These are phyloP conservation scores for Sorex maritimensis DNA, from an alignment of 2,797 vertebrate genomes.

Conservation along the genomic window DNA sequence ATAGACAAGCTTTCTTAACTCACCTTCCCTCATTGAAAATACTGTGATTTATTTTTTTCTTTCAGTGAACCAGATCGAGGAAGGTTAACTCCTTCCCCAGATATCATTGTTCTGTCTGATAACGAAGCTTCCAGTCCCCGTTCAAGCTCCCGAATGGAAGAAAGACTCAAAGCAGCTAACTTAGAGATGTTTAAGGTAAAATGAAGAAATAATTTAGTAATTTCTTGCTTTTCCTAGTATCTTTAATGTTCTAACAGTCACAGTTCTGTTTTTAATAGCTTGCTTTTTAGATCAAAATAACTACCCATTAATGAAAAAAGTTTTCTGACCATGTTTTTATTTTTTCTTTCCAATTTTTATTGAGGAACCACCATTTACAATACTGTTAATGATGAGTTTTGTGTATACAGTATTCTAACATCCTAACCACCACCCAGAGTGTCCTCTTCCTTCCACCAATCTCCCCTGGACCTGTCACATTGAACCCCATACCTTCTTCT, in stretches of 20 bases:
- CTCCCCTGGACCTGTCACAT: too few relatives aligned
- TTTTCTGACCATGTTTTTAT: too few relatives aligned
- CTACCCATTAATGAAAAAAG: neutral
- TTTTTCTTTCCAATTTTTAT: too few relatives aligned
- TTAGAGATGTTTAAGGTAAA: conserved; percentile 97
- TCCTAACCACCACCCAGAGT: too few relatives aligned
- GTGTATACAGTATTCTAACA: too few relatives aligned
- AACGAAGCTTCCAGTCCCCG: conserved; percentile 97
- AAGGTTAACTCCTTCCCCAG: conserved; percentile 95
- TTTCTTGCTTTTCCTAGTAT: conserved; percentile 53
- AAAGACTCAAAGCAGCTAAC: conserved; percentile 95
- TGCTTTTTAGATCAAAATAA: conserved; percentile 67
- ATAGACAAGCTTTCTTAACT: conserved; percentile 60
- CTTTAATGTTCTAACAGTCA: conserved; percentile 25
- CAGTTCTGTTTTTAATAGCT: conserved; percentile 62
- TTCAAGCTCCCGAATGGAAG: conserved; percentile 93
- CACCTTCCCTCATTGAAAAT: conserved; percentile 56
- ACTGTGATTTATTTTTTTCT: conserved; percentile 45
- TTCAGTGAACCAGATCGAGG: conserved; percentile 94
- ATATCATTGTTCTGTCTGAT: conserved; percentile 97
- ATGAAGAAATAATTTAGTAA: conserved; percentile 88
- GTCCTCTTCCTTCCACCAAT: too few relatives aligned
- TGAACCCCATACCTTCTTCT: too few relatives aligned
- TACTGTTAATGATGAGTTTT: too few relatives aligned
- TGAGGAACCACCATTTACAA: too few relatives aligned